Evolutionary conservation across 1,140 invertebrate species (phyloP), one percentile per base, ranked within the genome.

Genomic region (Teleogryllus occipitalis): DNA sequence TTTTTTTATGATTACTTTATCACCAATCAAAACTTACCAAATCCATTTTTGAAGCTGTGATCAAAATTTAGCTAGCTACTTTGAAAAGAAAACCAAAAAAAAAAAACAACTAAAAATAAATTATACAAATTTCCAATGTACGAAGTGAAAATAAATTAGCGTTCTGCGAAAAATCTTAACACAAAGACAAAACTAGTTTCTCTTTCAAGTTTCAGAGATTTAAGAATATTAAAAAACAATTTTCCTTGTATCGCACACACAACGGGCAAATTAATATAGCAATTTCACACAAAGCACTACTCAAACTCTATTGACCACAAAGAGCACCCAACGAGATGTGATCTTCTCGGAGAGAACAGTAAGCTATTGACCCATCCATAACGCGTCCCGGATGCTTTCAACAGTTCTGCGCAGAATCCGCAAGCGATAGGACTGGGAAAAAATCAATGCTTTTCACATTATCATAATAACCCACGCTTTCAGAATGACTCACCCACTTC

Each of bases 381-480:
- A 47, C 73, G 78, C 78, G 78, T 39, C 65, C 14, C 21, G 73
- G 74, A 72, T 73, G 72, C 46, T 47, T 75, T 46, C 39, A 12
- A 47, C 48, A 47, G 73, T 18, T 79, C 49, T 65, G 78, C 78
- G 73, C 78, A 79, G 73, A 74, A 79, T 79, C 78, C 78, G 7
- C 22, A n/a, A 47, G 21, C 72, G 47, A 74, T 46, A 21, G 65
- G 46, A 39, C 47, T 15, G 21, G 46, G 46, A 21, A 46, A 73
- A 75, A 47, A 79, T 79, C 78, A 47, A 79, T 79, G 78, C 21
- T 75, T 75, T 47, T 49, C 73, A 72, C 73, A 75, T 75, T 74
- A 79, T 79, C 73, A 79, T 79, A 79, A 79, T 75, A 47, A 79
- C n/a, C 65, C 39, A 79, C 18, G 78, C 78, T 47, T 75, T 75